phyloP scores from a whole-genome alignment of 2,113 vertebrate genomes.

The Ia io region DNA sequence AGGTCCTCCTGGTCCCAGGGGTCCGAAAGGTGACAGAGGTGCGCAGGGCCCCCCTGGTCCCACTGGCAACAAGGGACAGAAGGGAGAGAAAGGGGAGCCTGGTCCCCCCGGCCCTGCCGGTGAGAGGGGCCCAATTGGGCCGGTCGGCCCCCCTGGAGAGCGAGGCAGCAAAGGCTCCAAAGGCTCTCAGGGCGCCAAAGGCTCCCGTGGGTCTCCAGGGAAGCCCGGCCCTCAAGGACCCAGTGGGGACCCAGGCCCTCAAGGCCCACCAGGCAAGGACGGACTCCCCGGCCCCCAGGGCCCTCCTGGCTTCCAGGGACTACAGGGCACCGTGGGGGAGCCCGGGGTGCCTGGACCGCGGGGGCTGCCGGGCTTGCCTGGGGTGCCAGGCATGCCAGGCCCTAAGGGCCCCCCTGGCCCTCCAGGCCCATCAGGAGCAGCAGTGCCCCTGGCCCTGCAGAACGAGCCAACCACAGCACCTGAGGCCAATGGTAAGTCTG shows the following conservation, averaged over 20 bases:
- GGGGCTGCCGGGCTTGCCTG: conserved; percentile 88
- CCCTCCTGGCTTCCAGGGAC: conserved; percentile 88
- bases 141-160: conserved; percentile 88
- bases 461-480: conserved; percentile 79
- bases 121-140: conserved; percentile 89
- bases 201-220: conserved; percentile 93
- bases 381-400: conserved; percentile 88
- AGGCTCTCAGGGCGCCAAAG: conserved; percentile 92
- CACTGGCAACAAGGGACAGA: conserved; percentile 92
- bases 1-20: conserved; percentile 96
- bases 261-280: conserved; percentile 90
- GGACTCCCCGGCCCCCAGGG: conserved; percentile 90
- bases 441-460: conserved; percentile 83
- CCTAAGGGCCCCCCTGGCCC: conserved; percentile 85
- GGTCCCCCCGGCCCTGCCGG: conserved; percentile 89
- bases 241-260: conserved; percentile 90
- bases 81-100: conserved; percentile 90
- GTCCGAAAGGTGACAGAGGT: conserved; percentile 93
- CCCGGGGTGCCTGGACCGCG: conserved; percentile 89
- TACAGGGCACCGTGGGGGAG: conserved; percentile 89
- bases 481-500: conserved; percentile 80
- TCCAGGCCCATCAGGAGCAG: conserved; percentile 76
- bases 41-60: conserved; percentile 88
- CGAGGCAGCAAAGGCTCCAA: conserved; percentile 91
- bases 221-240: conserved; percentile 90